Conservation (phyloP, 1,140 invertebrate species). For the Steinernema khuongi region DNA sequence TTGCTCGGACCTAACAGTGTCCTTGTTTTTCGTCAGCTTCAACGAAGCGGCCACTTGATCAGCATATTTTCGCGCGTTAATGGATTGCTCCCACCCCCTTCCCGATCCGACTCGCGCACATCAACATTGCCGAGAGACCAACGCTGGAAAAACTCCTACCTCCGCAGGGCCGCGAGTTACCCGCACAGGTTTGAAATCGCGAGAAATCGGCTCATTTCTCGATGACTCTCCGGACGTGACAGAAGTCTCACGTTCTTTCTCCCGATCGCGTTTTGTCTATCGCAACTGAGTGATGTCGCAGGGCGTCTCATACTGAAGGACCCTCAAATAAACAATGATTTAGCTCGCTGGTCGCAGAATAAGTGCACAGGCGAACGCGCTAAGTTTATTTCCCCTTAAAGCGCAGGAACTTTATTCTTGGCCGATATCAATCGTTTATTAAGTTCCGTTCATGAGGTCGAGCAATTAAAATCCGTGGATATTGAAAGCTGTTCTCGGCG, state of each 20-base stretch:
- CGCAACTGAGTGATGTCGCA: not conserved
- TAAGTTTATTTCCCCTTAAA: not conserved
- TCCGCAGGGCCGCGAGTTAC: too few relatives aligned
- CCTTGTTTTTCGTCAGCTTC: not conserved
- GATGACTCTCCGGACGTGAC: too few relatives aligned
- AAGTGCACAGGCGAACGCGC: not conserved
- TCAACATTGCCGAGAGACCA: not conserved
- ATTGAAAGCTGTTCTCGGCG: too few relatives aligned
- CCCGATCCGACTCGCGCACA: not conserved
- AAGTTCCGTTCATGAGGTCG: too few relatives aligned
- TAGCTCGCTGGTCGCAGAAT: not conserved
- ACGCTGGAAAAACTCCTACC: too few relatives aligned
- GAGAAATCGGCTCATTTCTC: too few relatives aligned
- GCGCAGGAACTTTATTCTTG: not conserved
- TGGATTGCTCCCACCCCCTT: not conserved
- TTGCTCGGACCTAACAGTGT: not conserved
- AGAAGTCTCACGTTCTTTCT: too few relatives aligned
- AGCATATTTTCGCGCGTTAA: not conserved
- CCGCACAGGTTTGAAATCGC: too few relatives aligned
- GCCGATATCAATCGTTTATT: too few relatives aligned
- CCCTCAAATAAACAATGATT: conserved; percentile 13
- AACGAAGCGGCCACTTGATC: not conserved
- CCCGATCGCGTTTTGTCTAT: not conserved
- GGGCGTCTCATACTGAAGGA: not conserved
- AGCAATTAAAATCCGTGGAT: too few relatives aligned